Conservation (phyloP, 2,797 vertebrate species). For the Centropyge bicolor region DNA sequence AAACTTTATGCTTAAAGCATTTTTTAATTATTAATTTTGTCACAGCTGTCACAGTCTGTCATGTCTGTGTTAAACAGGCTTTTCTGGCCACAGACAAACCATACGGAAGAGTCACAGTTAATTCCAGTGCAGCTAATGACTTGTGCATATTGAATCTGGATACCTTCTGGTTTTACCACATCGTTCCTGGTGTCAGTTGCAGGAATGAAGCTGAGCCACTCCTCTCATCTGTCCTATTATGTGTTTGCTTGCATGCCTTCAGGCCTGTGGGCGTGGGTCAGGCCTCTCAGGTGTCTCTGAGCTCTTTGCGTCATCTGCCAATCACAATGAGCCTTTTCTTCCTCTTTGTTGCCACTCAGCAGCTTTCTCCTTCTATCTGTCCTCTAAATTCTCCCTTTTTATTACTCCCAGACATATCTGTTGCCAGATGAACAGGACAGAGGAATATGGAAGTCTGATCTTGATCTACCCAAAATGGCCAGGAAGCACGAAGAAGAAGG, state of each 20-base stretch:
- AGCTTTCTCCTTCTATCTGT: constrained; percentile 31
- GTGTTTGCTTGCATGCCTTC: constrained; percentile 59
- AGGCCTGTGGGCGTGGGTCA: constrained; percentile 59
- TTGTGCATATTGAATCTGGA: constrained; percentile 7
- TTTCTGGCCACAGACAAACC: constrained; percentile 6
- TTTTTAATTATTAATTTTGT: background rate
- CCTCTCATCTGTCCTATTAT: constrained; percentile 54
- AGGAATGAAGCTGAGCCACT: constrained; percentile 73
- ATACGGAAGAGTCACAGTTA: background rate
- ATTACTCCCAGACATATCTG: constrained; percentile 15
- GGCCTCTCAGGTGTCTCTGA: constrained; percentile 77
- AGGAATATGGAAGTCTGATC: constrained; percentile 23
- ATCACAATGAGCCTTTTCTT: constrained; percentile 61
- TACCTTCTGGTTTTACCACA: constrained; percentile 68
- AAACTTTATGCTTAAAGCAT: background rate
- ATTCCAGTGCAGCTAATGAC: constrained; percentile 6
- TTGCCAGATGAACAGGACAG: constrained; percentile 12
- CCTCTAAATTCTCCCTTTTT: constrained; percentile 9
- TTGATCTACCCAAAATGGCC: constrained; percentile 49
- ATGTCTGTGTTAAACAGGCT: constrained; percentile 26
- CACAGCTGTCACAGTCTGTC: background rate
- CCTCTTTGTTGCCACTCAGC: constrained; percentile 47
- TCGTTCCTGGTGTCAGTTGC: constrained; percentile 41
- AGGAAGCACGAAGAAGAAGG: constrained; percentile 38
- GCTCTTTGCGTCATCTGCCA: constrained; percentile 60